phyloP scores from a whole-genome alignment of 64 coral and sea anemone species.

The Cladopsammia gracilis region DNA sequence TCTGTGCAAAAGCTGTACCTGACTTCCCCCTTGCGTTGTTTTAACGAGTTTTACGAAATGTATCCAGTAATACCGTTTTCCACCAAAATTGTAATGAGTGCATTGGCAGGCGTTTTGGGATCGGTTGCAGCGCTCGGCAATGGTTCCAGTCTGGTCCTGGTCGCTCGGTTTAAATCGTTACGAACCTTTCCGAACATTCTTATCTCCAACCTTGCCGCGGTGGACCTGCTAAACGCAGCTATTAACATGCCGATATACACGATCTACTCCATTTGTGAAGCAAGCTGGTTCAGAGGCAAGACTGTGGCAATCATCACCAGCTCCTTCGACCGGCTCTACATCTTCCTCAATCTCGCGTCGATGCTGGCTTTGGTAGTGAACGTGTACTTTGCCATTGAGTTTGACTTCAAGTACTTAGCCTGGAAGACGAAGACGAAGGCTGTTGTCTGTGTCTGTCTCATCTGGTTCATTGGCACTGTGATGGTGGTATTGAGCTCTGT shows the following conservation, averaged over 20 bases:
- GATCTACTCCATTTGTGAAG: background rate
- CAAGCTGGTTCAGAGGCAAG: background rate
- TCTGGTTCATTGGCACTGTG: no score
- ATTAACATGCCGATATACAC: background rate
- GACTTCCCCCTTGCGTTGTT: no score
- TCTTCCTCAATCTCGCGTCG: background rate
- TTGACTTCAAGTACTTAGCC: background rate
- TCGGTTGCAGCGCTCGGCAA: background rate
- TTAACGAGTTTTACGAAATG: background rate
- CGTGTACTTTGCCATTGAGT: constrained; percentile 1
- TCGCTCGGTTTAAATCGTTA: constrained; percentile 7
- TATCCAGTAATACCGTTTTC: background rate
- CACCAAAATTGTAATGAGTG: background rate
- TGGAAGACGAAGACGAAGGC: background rate
- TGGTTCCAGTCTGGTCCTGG: background rate
- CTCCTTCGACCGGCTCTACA: background rate
- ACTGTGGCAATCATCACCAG: background rate
- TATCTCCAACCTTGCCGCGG: background rate
- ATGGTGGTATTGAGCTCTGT: background rate
- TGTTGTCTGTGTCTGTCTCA: background rate
- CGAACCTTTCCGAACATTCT: constrained; percentile 13
- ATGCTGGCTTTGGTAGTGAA: constrained; percentile 1
- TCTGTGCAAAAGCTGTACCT: no score
- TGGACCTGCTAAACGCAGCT: background rate
- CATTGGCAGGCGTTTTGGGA: background rate